Evolutionary conservation across 2,113 vertebrate genomes (phyloP).

Genomic region (Nycticorax nycticorax): DNA sequence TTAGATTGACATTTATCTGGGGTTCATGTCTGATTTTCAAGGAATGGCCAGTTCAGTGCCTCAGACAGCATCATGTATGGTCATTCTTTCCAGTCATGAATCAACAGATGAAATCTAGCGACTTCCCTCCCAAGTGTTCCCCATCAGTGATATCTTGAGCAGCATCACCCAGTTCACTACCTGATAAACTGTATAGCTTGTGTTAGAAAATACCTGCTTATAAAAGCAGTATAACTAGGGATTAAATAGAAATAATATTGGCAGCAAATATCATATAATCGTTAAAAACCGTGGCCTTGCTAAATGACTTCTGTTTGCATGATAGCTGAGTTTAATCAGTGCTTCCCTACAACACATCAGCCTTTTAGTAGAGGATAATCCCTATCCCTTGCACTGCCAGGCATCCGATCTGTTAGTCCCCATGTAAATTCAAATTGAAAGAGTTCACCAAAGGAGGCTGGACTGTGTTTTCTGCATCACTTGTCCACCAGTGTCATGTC

Average conservation of each 20-base stretch:
- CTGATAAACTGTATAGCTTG: background rate
- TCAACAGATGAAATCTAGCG: background rate
- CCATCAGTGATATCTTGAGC: background rate
- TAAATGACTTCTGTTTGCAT: conserved; percentile 3
- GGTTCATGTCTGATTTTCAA: background rate
- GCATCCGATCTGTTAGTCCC: conserved; percentile 45
- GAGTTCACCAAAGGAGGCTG: background rate
- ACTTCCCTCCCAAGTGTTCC: background rate
- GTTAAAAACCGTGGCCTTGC: background rate
- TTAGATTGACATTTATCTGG: background rate
- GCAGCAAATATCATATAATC: background rate
- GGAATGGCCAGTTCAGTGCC: background rate
- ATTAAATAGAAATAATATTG: background rate
- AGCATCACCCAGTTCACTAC: background rate
- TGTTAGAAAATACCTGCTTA: background rate
- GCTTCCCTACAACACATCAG: background rate
- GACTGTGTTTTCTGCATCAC: background rate
- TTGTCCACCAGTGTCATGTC: background rate
- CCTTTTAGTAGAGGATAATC: conserved; percentile 5
- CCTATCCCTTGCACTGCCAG: conserved; percentile 22
- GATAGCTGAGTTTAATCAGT: background rate
- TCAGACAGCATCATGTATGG: background rate
- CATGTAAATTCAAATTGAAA: conserved; percentile 20
- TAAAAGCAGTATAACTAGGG: background rate
- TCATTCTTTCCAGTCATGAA: background rate